Evolutionary conservation across 2,113 vertebrate species (phyloP).

Genomic region (Butastur rufipennis): DNA sequence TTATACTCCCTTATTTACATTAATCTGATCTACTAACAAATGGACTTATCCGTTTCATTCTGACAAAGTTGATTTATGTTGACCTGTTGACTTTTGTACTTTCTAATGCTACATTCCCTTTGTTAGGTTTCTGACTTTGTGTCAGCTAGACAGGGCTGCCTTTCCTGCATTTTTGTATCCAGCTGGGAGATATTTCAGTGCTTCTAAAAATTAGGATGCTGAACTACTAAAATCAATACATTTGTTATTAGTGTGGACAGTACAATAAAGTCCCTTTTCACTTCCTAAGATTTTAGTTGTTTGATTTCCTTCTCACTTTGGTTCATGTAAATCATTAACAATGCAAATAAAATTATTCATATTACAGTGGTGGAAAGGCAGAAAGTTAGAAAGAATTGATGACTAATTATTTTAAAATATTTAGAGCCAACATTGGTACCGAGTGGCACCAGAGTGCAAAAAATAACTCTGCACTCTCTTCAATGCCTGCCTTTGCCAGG

Average conservation of each 20-base stretch:
- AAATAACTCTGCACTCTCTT: background rate
- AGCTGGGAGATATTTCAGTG: background rate
- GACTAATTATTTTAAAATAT: background rate
- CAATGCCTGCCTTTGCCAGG: background rate
- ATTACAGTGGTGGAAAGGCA: background rate
- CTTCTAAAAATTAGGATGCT: background rate
- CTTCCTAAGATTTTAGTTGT: background rate
- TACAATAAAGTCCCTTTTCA: background rate
- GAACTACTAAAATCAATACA: background rate
- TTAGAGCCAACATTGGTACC: background rate
- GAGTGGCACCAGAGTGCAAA: background rate
- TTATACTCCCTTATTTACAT: slow-evolving; percentile 24
- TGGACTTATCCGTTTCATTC: slow-evolving; percentile 43
- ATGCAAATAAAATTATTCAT: background rate
- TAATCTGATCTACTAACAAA: slow-evolving; percentile 60
- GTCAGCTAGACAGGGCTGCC: background rate
- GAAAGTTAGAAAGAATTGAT: background rate
- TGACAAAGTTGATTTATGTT: slow-evolving; percentile 56
- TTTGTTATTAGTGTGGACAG: background rate
- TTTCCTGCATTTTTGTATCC: background rate
- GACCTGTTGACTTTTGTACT: slow-evolving; percentile 51
- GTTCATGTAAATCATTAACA: background rate
- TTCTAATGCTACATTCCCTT: slow-evolving; percentile 21
- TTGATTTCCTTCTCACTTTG: background rate
- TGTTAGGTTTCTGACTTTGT: slow-evolving; percentile 21